A percentile compares a stretch with the other conserved stretches of the same genome.
Evolutionary conservation across 2,797 vertebrate genomes (phyloP).

Genomic region (Cyclopterus lumpus): DNA sequence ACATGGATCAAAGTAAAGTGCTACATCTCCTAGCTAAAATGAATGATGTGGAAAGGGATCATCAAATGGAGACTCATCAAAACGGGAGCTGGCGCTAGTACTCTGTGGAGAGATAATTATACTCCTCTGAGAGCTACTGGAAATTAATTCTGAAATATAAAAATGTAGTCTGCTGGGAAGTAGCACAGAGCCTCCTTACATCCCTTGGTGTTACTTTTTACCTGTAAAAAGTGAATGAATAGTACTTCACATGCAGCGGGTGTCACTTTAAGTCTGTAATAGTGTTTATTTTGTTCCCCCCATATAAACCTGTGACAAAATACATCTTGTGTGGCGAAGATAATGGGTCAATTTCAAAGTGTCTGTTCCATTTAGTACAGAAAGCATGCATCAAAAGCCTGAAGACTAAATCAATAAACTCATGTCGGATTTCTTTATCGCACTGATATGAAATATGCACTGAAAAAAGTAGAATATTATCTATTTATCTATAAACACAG

Average conservation of each 20-base stretch:
- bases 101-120: slow-evolving; percentile 47
- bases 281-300: neutral
- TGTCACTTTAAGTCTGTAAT: neutral
- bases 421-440: neutral
- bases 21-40: slow-evolving; percentile 51
- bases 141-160: slow-evolving; percentile 45
- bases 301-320: slow-evolving; percentile 18
- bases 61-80: slow-evolving; percentile 47
- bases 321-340: slow-evolving; percentile 21
- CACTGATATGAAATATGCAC: neutral
- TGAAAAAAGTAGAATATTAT: neutral
- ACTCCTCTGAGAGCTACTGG: slow-evolving; percentile 25
- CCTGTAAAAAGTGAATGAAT: neutral
- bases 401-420: slow-evolving; percentile 18
- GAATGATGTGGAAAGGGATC: slow-evolving; percentile 61
- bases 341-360: slow-evolving; percentile 36
- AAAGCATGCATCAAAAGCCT: slow-evolving; percentile 16
- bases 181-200: neutral
- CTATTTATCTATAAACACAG: neutral
- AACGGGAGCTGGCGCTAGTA: slow-evolving; percentile 35
- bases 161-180: slow-evolving; percentile 26
- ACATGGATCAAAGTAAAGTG: slow-evolving; percentile 62
- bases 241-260: neutral
- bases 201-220: neutral
- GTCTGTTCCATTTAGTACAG: slow-evolving; percentile 30